Base-by-base conservation (phyloP, 2,888 invertebrate genomes). In the Diplolepis rosae region DNA sequence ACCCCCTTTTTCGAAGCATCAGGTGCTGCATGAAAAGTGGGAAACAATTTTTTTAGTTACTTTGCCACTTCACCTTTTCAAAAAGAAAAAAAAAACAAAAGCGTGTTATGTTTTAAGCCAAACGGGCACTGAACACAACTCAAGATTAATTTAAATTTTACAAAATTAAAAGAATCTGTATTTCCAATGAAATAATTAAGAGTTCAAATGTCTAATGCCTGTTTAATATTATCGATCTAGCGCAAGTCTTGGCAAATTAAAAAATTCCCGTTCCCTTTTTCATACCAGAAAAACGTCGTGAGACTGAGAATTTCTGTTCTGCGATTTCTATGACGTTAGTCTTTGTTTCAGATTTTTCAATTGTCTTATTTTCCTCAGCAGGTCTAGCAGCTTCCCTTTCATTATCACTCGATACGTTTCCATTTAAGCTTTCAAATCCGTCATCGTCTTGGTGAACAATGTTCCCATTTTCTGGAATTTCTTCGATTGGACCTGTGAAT, bases 401-500 rank as follows among this genome's bases (percentile, higher is more conserved):
- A 82, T 94, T 94, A 68, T 92, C 92, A 82, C 93, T 92, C 0
- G 95, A 95, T 77, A 93, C 94, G 85, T 95, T 95, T 9, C 95
- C 95, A 82, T 95, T 95, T 7, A 96, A 91, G 86, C 95, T 95
- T 89, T 96, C 96, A 83, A 96, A 95, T 13, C 95, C 96, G 84
- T 96, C 95, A 84, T 96, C 96, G 76, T 84, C 95, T 90, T 87
- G 88, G 74, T 89, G 88, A 24, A 86, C 80, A 65, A 76, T 75
- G 73, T 81, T 80, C 28, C 73, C 74, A 69, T 81, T 81, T 70
- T 74, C 82, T 56, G 70, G 70, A 79, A 79, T 82, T 77, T 80
- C 80, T 28, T 35, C 70, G 35, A 27, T n/a, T 0, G 61, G 39
- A 39, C 39, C 61, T 61, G 13, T 3, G 32, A 54, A 32, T 15